Base-by-base conservation (phyloP, 2,888 invertebrate species). In the Drosophila anomalata region DNA sequence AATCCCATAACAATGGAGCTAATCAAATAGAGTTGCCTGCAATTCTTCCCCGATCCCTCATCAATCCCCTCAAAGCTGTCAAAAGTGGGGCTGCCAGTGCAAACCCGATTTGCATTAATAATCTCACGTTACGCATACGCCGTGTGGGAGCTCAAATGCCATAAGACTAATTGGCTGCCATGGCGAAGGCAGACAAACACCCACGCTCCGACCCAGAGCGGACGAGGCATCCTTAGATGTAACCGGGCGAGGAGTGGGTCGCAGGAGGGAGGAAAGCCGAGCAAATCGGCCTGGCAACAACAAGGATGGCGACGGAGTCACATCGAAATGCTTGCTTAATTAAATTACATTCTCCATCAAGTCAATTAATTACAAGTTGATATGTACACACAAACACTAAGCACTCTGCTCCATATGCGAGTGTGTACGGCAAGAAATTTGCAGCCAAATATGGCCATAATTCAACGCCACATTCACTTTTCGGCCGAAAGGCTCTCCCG, bases 311-410 rank as follows among this genome's bases (percentile, higher is more conserved):
- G 14, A 20, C 29, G 46, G 67, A 57, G 72, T 33, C 53, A 51
- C 76, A 85, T 82, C 82, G 79, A 77, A 78, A 78, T 84, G 74
- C 75, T 75, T 84, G 88, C 78, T 82, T 87, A 89, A 88, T 88
- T 80, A 82, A 89, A 89, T 89, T 83, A 88, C 88, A 84, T 89
- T 89, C 88, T 89, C 84, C 89, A 88, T 88, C 82, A 87, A 88
- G 87, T 87, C 88, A 87, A 88, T 88, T 88, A 88, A 88, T 86
- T 78, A 79, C 82, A 74, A 75, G 75, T 78, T 79, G 71, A 86
- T 75, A 78, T 53, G 42, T 41, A 61, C 42, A 62, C 51, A 74
- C 58, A 72, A 68, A 72, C 81, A 77, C 69, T 59, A 69, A 74
- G 59, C 63, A 62, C 70, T 65, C 54, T 62, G 57, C 73, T 70